Percentiles rank a stretch among this genome's conserved stretches.
phyloP scores from a whole-genome alignment of 2,113 vertebrate species.

The Eupsittula cactorum region DNA sequence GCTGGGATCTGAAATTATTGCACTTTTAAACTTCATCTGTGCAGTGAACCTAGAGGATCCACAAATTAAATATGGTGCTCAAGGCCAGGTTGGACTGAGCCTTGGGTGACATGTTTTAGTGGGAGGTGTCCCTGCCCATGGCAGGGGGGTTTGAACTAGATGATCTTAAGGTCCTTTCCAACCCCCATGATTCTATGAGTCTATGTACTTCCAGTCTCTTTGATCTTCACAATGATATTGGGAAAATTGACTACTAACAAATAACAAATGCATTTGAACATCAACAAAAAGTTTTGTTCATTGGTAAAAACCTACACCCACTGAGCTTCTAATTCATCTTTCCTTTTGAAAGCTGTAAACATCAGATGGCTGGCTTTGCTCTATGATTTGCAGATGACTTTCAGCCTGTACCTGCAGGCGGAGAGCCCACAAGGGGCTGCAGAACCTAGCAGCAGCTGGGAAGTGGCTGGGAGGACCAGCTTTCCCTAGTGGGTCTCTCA shows the following conservation, averaged over 20 bases:
- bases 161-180: too few species aligned
- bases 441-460: background rate
- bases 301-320: background rate
- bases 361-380: accelerated
- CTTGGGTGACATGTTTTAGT: too few species aligned
- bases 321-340: background rate
- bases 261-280: background rate
- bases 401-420: background rate
- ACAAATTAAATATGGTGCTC: background rate
- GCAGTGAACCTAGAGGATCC: background rate
- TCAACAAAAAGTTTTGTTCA: background rate
- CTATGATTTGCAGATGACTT: background rate
- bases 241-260: background rate
- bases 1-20: background rate
- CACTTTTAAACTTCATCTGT: background rate
- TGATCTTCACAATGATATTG: background rate
- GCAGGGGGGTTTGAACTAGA: too few species aligned
- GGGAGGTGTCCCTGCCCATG: too few species aligned
- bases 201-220: background rate
- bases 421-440: background rate
- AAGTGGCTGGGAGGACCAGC: background rate
- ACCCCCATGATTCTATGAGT: too few species aligned
- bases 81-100: too few species aligned
- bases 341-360: background rate
- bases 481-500: background rate